Evolutionary conservation across 2,888 invertebrate genomes (phyloP).

Genomic region (Troglohyphantes excavatus): DNA sequence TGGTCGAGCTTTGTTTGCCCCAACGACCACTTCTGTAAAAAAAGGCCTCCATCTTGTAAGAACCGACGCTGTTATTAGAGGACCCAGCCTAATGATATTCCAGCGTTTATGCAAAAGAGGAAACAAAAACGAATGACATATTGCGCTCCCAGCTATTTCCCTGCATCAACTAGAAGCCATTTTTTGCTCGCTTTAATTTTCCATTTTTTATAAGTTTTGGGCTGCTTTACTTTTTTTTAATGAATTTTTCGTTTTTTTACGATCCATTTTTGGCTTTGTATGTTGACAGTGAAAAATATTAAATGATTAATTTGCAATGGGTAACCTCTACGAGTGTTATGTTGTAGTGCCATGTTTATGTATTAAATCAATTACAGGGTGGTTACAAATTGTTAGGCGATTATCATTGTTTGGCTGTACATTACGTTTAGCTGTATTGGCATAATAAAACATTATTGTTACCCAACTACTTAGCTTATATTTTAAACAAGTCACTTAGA

Average conservation of each 20-base stretch:
- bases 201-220: constrained; percentile 65
- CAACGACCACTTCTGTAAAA: constrained; percentile 64
- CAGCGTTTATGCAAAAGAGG: constrained; percentile 73
- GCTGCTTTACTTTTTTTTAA: constrained; percentile 34
- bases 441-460: too few relatives aligned
- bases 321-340: neutral
- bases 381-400: too few relatives aligned
- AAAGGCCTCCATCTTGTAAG: constrained; percentile 70
- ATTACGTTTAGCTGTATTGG: too few relatives aligned
- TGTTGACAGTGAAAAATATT: constrained; percentile 44
- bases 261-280: constrained; percentile 61
- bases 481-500: too few relatives aligned
- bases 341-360: neutral
- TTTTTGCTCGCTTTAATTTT: constrained; percentile 37
- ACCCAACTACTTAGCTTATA: too few relatives aligned
- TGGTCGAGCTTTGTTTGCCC: constrained; percentile 72
- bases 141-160: constrained; percentile 72
- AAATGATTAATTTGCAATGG: constrained; percentile 55
- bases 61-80: constrained; percentile 74
- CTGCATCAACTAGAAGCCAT: constrained; percentile 56
- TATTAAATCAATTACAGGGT: neutral
- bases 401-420: too few relatives aligned
- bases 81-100: constrained; percentile 76
- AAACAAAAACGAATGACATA: constrained; percentile 76
- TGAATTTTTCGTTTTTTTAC: constrained; percentile 27